Conservation (phyloP, 2,113 vertebrate genomes). For the Rhipidura dahli region DNA sequence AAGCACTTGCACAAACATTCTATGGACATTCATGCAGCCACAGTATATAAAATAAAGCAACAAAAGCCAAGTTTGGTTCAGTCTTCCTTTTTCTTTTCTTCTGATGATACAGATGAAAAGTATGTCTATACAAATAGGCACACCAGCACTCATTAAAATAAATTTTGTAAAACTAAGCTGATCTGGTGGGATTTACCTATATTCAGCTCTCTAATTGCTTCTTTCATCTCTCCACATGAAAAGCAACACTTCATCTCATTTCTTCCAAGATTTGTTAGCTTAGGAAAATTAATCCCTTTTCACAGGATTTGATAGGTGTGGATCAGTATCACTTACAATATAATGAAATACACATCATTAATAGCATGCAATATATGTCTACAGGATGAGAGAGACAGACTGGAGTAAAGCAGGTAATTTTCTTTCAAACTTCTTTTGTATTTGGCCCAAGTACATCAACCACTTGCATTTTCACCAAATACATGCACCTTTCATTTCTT, state of each 20-base stretch:
- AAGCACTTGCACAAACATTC: neutral
- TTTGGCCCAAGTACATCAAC: neutral
- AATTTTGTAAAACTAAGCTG: neutral
- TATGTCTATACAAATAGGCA: neutral
- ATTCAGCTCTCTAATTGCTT: constrained; percentile 13
- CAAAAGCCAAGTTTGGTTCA: neutral
- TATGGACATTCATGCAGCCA: neutral
- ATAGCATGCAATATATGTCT: neutral
- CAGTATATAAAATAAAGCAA: neutral
- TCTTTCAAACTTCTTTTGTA: neutral
- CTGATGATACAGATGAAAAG: neutral
- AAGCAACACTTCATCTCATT: constrained; percentile 7
- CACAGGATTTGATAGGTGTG: neutral
- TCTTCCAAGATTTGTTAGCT: constrained; percentile 28
- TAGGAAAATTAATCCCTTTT: constrained; percentile 43
- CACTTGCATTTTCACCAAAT: neutral
- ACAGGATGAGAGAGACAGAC: neutral
- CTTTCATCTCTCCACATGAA: constrained; percentile 38
- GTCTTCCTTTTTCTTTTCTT: neutral
- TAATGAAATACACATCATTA: neutral
- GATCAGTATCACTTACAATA: neutral
- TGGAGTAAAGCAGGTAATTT: neutral
- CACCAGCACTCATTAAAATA: neutral
- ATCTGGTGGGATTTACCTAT: constrained; percentile 1
- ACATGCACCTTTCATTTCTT: neutral